phyloP scores from a whole-genome alignment of 2,888 invertebrate genomes.

The Hoplodrina ambigua region DNA sequence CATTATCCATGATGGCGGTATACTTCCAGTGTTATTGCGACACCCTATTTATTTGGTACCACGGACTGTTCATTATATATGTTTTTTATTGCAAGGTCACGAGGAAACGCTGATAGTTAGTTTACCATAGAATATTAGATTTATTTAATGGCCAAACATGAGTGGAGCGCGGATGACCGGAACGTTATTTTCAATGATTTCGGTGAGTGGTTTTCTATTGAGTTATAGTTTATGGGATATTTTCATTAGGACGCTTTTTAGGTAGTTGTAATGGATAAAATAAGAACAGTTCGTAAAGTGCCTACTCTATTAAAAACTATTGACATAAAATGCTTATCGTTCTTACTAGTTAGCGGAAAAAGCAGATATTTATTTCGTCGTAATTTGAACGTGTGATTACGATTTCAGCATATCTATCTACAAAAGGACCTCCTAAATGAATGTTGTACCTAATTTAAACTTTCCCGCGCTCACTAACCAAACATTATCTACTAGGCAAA shows the following conservation, averaged over 20 bases:
- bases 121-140: constrained; percentile 64
- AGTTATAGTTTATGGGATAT: constrained; percentile 34
- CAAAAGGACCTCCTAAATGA: neutral
- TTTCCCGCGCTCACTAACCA: neutral
- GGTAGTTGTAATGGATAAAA: neutral
- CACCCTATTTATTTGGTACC: constrained; percentile 61
- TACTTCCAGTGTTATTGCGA: constrained; percentile 59
- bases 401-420: neutral
- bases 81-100: constrained; percentile 64
- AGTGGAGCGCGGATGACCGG: constrained; percentile 50
- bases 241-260: neutral
- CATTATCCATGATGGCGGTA: constrained; percentile 65
- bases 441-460: constrained; percentile 6
- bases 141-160: constrained; percentile 60
- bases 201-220: constrained; percentile 46
- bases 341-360: neutral
- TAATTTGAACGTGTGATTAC: neutral
- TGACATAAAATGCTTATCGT: neutral
- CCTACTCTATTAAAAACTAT: neutral
- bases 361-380: neutral
- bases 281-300: neutral
- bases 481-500: constrained; percentile 24
- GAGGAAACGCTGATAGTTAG: constrained; percentile 49
- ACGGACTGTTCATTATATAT: constrained; percentile 56
- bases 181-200: constrained; percentile 61